Evolutionary conservation across 1,140 invertebrate genomes (phyloP), one percentile per base, ranked within the genome.

Genomic region (Paralvinella palmiformis): DNA sequence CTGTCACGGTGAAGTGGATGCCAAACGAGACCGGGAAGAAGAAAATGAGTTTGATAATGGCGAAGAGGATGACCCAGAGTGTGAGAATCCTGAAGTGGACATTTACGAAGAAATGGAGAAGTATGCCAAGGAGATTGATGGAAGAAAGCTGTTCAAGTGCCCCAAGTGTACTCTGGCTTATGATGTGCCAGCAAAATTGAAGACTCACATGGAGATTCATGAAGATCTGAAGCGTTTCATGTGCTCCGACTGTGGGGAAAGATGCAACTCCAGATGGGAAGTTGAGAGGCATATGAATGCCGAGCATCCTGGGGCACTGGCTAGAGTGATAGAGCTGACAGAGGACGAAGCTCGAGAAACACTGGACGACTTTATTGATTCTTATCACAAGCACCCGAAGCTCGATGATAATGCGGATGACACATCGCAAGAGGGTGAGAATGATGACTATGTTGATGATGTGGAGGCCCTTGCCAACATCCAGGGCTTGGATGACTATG

Each of bases 231-330:
- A 79, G 57, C 69, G 68, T 36, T 81, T 75, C 64, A 93, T 90
- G 89, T 96, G 93, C 83, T 94, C 91, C 2, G 83, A 91, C 1
- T 96, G 94, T 81, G 86, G 88, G 32, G 93, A 94, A 76, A 87
- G 90, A 68, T 77, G 74, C 2, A 68, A 71, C 32, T 71, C 65
- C 61, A 85, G 91, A 66, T 95, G 92, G 92, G 92, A 94, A 81
- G 93, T 97, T 64, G 94, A 91, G 45, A 96, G 96, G 82, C 94
- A 96, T 78, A 95, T 96, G 62, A 67, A 67, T 3, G 88, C 88
- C 17, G 83, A 89, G 62, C 92, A 94, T 82, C 85, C 86, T 60
- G 86, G 86, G 41, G 90, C 33, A 1, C 36, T 41, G 1, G 41
- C 45, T 27, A 52, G 15, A 7, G 56, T 64, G 17, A 33, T 22